phyloP scores from a whole-genome alignment of 2,797 vertebrate genomes.

The Graptemys geographica region DNA sequence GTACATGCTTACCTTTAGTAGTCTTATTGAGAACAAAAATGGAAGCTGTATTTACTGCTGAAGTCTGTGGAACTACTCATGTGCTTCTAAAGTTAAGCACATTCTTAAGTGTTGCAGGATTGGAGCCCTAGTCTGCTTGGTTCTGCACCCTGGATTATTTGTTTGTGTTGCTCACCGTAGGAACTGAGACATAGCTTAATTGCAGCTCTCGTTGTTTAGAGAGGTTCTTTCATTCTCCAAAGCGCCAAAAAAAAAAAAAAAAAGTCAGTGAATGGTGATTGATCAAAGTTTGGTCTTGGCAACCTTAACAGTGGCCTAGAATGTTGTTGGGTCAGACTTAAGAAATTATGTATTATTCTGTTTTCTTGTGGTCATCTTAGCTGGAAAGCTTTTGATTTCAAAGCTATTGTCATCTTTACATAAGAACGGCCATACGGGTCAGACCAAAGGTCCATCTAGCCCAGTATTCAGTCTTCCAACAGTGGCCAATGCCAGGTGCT shows the following conservation, averaged over 20 bases:
- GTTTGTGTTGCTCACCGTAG: fast-evolving
- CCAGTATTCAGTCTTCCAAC: too few species aligned
- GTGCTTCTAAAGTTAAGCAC: neutral
- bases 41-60: neutral
- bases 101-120: neutral
- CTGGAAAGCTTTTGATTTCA: neutral
- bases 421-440: too few species aligned
- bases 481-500: too few species aligned
- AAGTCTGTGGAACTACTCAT: neutral
- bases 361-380: neutral
- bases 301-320: fast-evolving
- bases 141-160: fast-evolving
- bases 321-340: fast-evolving
- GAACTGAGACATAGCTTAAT: fast-evolving
- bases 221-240: neutral
- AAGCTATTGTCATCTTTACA: neutral
- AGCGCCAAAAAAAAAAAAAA: neutral
- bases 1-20: neutral
- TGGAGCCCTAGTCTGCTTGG: fast-evolving
- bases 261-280: fast-evolving
- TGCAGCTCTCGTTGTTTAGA: fast-evolving
- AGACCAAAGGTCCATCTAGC: too few species aligned
- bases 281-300: fast-evolving
- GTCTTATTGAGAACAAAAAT: neutral
- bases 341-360: fast-evolving